These are phyloP conservation scores for Hirtodrosophila duncani DNA, from an alignment of 2,888 invertebrate species.

Conservation along the genomic window DNA sequence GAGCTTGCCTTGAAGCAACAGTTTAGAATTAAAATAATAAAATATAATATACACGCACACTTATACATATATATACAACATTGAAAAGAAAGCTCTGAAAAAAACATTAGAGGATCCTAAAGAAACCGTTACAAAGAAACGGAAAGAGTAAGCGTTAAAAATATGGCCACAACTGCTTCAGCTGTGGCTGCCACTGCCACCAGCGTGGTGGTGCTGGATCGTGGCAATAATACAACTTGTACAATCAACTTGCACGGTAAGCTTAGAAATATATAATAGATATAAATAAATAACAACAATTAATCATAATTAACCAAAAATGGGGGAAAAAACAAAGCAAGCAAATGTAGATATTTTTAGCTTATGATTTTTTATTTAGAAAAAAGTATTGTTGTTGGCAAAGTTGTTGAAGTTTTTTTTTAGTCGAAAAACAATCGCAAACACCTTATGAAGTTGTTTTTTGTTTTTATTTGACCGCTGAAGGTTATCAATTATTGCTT, in stretches of 20 bases:
- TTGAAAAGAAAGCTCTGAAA: neutral
- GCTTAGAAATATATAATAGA: conserved; percentile 63
- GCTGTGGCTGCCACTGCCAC: conserved; percentile 92
- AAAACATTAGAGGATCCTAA: conserved; percentile 7
- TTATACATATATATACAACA: conserved; percentile 4
- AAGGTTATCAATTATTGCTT: conserved; percentile 56
- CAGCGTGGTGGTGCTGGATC: conserved; percentile 93
- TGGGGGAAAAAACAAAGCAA: conserved; percentile 20
- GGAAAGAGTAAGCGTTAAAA: conserved; percentile 24
- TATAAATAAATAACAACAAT: conserved; percentile 38
- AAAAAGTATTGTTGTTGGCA: too few relatives aligned
- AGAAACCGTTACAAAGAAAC: conserved; percentile 44
- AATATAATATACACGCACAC: neutral
- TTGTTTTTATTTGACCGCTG: conserved; percentile 42
- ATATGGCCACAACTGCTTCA: conserved; percentile 80
- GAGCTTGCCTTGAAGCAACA: conserved; percentile 33
- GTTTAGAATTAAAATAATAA: conserved; percentile 11
- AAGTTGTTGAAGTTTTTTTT: conserved; percentile 61
- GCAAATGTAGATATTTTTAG: conserved; percentile 3
- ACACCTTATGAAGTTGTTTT: conserved; percentile 50
- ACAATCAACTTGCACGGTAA: conserved; percentile 97
- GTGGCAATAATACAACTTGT: conserved; percentile 97
- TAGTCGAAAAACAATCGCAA: conserved; percentile 58
- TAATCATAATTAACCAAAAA: conserved; percentile 65
- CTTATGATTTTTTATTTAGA: too few relatives aligned